phyloP scores from a whole-genome alignment of 2,888 invertebrate species.

The Timandra comae region DNA sequence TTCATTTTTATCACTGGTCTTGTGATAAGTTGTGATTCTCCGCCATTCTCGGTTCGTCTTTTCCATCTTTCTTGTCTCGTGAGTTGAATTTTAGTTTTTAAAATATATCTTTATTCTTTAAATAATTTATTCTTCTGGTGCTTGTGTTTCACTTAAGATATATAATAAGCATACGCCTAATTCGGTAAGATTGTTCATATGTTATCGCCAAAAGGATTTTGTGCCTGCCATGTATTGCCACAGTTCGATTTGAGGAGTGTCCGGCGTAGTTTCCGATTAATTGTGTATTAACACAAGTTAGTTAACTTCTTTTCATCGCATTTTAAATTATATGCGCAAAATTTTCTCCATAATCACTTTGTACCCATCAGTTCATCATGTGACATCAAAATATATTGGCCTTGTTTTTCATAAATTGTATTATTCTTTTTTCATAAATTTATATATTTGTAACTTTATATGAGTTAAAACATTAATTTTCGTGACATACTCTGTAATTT shows the following conservation, averaged over 20 bases:
- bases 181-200: conserved; percentile 47
- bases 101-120: no score
- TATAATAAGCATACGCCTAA: conserved; percentile 23
- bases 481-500: no score
- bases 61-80: conserved; percentile 70
- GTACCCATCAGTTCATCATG: conserved; percentile 37
- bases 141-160: conserved; percentile 41
- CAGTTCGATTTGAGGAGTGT: conserved; percentile 23
- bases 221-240: conserved; percentile 33
- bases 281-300: no score
- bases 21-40: conserved; percentile 74
- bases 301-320: no score
- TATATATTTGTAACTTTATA: no score
- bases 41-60: conserved; percentile 74
- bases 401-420: no score
- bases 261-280: conserved; percentile 9
- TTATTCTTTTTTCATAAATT: no score
- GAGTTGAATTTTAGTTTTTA: conserved; percentile 51
- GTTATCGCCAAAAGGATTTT: conserved; percentile 36
- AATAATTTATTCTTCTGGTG: no score
- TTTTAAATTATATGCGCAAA: no score
- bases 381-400: conserved; percentile 26
- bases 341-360: no score
- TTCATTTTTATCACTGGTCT: conserved; percentile 74
- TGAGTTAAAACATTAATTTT: no score